A percentile compares a stretch with the other conserved stretches of the same genome.
Conservation (phyloP, 2,113 vertebrate species). For the Aldabrachelys gigantea region DNA sequence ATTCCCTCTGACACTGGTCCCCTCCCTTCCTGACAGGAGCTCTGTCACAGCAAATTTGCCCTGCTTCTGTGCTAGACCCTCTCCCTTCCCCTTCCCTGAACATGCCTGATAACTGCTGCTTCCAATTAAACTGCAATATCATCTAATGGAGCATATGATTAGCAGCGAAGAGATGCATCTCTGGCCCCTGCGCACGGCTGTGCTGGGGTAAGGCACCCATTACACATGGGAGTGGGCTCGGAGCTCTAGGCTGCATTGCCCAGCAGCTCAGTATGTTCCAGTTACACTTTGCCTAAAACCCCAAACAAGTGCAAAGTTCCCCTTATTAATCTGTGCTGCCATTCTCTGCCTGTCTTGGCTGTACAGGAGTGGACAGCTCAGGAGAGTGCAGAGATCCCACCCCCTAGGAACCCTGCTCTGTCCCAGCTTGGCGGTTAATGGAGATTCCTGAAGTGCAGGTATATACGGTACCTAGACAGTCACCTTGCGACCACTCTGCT, state of each 20-base stretch:
- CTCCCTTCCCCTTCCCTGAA: background rate
- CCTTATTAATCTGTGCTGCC: background rate
- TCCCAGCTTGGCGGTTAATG: background rate
- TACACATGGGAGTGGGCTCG: background rate
- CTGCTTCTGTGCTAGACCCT: background rate
- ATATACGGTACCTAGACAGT: background rate
- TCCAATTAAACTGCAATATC: background rate
- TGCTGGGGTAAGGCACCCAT: background rate
- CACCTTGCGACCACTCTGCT: background rate
- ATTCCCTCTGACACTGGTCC: background rate
- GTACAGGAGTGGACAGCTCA: background rate
- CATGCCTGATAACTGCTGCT: background rate
- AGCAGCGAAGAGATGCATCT: background rate
- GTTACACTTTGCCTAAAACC: background rate
- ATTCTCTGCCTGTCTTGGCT: background rate
- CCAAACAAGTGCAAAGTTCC: background rate
- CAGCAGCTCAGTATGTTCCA: background rate
- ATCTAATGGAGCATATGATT: background rate
- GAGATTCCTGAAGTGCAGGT: background rate
- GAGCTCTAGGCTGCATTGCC: background rate
- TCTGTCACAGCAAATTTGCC: background rate
- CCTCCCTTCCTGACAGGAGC: background rate
- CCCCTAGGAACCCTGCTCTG: background rate
- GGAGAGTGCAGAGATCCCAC: background rate
- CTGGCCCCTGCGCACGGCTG: background rate